Percentiles rank a stretch among this genome's conserved stretches.
Evolutionary conservation across 1,140 invertebrate genomes (phyloP).

Genomic region (Polypedilum vanderplanki): DNA sequence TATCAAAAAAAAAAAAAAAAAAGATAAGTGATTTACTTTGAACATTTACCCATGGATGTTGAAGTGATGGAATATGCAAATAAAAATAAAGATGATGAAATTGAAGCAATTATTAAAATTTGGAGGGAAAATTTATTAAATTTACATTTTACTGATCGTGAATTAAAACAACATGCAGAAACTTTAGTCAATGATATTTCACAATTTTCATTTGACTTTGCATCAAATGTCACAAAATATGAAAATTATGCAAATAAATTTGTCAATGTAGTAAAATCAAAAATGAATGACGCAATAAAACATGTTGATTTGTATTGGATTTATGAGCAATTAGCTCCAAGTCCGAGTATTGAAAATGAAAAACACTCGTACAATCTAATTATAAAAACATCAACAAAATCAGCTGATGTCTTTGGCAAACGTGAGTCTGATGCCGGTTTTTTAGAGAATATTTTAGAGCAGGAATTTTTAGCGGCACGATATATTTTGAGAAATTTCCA

Average conservation of each 20-base stretch:
- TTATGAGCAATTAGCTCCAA: neutral
- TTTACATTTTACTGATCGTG: neutral
- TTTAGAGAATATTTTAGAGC: neutral
- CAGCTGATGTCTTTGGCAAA: neutral
- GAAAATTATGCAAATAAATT: neutral
- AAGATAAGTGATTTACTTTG: neutral
- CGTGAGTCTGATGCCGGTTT: neutral
- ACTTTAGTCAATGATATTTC: neutral
- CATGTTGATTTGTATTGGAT: neutral
- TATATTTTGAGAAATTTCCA: neutral
- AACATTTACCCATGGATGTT: neutral
- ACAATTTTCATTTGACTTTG: neutral
- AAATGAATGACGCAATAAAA: neutral
- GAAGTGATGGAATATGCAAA: neutral
- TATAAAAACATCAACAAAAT: neutral
- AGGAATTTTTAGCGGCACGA: neutral
- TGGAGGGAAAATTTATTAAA: neutral
- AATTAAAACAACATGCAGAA: neutral
- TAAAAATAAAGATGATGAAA: neutral
- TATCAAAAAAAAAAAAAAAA: neutral
- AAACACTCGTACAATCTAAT: slow-evolving; percentile 3
- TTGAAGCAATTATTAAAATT: neutral
- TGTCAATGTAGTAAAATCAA: neutral
- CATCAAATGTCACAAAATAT: neutral
- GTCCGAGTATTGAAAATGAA: neutral